These are phyloP conservation scores for Dolomedes plantarius DNA, from an alignment of 2,888 invertebrate species.

Conservation along the genomic window DNA sequence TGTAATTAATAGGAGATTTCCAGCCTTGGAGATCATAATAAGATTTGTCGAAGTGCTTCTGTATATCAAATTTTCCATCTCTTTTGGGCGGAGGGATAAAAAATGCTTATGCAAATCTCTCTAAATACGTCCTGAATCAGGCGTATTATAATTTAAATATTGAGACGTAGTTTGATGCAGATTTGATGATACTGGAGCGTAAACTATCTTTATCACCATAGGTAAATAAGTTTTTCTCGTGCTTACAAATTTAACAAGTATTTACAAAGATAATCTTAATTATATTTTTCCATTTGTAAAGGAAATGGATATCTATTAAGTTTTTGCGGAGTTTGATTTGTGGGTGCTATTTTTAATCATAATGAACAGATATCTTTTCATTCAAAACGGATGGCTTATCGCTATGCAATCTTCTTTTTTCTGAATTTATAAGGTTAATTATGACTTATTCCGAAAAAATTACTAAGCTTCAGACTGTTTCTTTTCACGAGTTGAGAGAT, in stretches of 20 bases:
- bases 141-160: neutral
- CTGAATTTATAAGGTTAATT: too few relatives aligned
- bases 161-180: neutral
- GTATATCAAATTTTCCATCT: slow-evolving; percentile 1
- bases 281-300: neutral
- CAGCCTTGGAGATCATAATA: neutral
- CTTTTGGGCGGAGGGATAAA: neutral
- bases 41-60: neutral
- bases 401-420: too few relatives aligned
- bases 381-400: too few relatives aligned
- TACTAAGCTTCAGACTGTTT: too few relatives aligned
- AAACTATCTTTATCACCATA: neutral
- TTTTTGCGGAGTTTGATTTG: too few relatives aligned
- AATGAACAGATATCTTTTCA: too few relatives aligned
- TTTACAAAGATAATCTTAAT: neutral
- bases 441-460: too few relatives aligned
- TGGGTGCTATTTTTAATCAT: too few relatives aligned
- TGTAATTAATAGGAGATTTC: slow-evolving; percentile 13
- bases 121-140: neutral
- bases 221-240: neutral
- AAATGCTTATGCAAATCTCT: slow-evolving; percentile 4
- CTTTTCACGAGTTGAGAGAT: too few relatives aligned
- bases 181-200: neutral
- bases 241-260: slow-evolving; percentile 8
- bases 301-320: neutral